Conservation (phyloP, 1,140 invertebrate genomes). For the Papilio aristodemus region DNA sequence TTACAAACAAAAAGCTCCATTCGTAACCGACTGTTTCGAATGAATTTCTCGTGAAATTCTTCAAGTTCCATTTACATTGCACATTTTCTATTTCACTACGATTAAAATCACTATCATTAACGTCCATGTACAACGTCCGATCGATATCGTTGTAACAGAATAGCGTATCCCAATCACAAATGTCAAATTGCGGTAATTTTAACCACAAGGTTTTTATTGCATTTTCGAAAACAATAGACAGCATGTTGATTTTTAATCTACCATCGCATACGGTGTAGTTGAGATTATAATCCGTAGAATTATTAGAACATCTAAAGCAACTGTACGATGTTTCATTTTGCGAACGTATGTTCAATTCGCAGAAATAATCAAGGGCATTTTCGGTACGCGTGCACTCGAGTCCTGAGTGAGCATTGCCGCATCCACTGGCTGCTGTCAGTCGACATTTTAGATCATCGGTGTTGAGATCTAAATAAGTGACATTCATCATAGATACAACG, state of each 20-base stretch:
- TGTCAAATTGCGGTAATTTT: slow-evolving; percentile 54
- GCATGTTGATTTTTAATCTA: slow-evolving; percentile 70
- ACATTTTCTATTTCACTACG: slow-evolving; percentile 50
- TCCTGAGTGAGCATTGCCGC: slow-evolving; percentile 48
- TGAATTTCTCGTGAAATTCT: slow-evolving; percentile 52
- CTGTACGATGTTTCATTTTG: slow-evolving; percentile 76
- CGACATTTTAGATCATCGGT: slow-evolving; percentile 61
- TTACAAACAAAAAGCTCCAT: slow-evolving; percentile 89
- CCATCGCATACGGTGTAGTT: slow-evolving; percentile 60
- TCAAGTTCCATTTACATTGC: slow-evolving; percentile 63
- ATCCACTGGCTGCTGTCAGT: slow-evolving; percentile 48
- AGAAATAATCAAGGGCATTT: slow-evolving; percentile 54
- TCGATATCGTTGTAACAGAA: slow-evolving; percentile 64
- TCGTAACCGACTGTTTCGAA: slow-evolving; percentile 77
- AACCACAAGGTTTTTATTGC: slow-evolving; percentile 72
- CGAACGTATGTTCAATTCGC: slow-evolving; percentile 65
- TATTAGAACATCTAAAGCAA: slow-evolving; percentile 62
- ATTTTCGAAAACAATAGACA: slow-evolving; percentile 64
- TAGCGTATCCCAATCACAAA: slow-evolving; percentile 58
- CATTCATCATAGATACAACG: slow-evolving; percentile 58
- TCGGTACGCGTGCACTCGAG: slow-evolving; percentile 54
- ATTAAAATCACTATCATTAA: slow-evolving; percentile 42
- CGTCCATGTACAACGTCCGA: slow-evolving; percentile 67
- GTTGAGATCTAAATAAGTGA: slow-evolving; percentile 51
- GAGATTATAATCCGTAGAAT: slow-evolving; percentile 48